Conservation (phyloP, 2,113 vertebrate species). For the Corapipo altera region DNA sequence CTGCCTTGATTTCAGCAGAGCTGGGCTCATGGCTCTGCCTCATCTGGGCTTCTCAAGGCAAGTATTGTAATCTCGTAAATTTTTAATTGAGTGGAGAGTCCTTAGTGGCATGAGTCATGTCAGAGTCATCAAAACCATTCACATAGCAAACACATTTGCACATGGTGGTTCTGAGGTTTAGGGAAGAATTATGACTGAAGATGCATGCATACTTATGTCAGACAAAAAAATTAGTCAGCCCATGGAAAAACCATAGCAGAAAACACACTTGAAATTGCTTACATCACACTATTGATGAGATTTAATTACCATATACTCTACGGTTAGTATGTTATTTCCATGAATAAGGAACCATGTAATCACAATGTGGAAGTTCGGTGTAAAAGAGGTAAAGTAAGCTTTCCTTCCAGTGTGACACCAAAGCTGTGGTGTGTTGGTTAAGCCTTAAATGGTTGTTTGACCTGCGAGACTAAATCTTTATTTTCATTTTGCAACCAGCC, state of each 20-base stretch:
- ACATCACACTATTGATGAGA: not conserved
- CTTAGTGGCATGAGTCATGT: not conserved
- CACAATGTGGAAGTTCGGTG: not conserved
- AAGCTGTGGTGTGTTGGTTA: fast-evolving
- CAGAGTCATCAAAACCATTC: not conserved
- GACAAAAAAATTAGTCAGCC: not conserved
- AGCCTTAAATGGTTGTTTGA: not conserved
- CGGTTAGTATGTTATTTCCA: not conserved
- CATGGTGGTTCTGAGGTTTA: not conserved
- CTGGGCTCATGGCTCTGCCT: not conserved
- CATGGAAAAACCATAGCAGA: not conserved
- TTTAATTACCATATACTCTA: not conserved
- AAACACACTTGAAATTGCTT: not conserved
- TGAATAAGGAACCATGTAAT: not conserved
- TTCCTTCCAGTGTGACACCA: not conserved
- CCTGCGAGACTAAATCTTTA: not conserved
- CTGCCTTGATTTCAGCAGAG: not conserved
- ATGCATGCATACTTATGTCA: not conserved
- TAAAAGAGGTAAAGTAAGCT: not conserved
- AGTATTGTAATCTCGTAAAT: not conserved
- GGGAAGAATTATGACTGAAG: not conserved
- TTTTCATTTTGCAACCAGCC: not conserved
- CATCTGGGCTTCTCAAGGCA: not conserved
- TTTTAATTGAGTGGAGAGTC: not conserved
- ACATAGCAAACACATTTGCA: not conserved